These are phyloP conservation scores for Osmoderma eremita DNA, from an alignment of 2,888 invertebrate genomes.

Conservation along the genomic window DNA sequence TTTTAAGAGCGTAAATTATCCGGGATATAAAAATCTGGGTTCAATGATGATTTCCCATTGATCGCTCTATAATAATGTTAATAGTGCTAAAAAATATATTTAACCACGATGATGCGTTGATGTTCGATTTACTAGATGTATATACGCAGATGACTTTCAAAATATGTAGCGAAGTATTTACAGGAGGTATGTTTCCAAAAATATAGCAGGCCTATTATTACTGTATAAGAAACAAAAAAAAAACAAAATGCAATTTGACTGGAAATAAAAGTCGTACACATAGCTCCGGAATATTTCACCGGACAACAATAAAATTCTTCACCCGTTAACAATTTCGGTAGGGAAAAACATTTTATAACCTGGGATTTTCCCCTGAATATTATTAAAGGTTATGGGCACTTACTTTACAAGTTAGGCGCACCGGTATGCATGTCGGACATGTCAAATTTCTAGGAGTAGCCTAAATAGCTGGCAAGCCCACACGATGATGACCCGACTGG, in stretches of 20 bases:
- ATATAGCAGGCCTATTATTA: constrained; percentile 48
- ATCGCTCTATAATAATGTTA: too few species aligned
- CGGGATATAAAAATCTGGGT: too few species aligned
- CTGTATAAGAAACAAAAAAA: constrained; percentile 41
- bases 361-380: constrained; percentile 10
- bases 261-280: not conserved
- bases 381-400: constrained; percentile 28
- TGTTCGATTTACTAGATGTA: too few species aligned
- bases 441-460: constrained; percentile 33
- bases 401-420: constrained; percentile 8
- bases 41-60: too few species aligned
- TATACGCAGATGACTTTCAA: constrained; percentile 31
- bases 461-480: not conserved
- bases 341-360: not conserved
- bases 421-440: constrained; percentile 30
- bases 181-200: constrained; percentile 47
- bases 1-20: too few species aligned
- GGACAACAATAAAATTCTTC: too few species aligned
- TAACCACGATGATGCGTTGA: too few species aligned
- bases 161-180: constrained; percentile 47
- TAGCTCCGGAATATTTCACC: constrained; percentile 18
- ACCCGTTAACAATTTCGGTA: too few species aligned
- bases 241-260: constrained; percentile 33
- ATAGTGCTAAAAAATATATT: too few species aligned
- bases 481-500: not conserved